Percentiles rank a stretch among this genome's conserved stretches.
Evolutionary conservation across 2,888 invertebrate genomes (phyloP).

Genomic region (Prosapia bicincta): DNA sequence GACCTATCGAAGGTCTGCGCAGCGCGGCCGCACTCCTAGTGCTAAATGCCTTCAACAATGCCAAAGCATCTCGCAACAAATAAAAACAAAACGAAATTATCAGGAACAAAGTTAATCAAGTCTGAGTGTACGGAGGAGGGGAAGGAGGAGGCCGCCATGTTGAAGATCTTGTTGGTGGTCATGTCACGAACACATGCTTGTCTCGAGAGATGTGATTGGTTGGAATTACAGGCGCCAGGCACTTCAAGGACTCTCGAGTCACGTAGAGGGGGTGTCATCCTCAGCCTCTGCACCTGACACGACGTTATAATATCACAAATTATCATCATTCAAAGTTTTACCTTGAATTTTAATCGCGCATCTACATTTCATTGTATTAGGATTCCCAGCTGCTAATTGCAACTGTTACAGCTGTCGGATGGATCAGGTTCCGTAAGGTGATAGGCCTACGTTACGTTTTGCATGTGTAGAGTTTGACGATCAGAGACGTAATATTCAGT

Average conservation of each 20-base stretch:
- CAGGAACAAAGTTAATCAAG: background rate
- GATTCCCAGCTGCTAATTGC: background rate
- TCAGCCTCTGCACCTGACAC: background rate
- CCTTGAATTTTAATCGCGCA: background rate
- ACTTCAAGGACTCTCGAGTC: background rate
- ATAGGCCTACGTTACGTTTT: too few species aligned
- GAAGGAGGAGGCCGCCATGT: slow-evolving; percentile 7
- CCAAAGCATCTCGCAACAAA: background rate
- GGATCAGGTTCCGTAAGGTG: background rate
- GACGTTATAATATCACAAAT: background rate
- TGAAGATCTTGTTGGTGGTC: slow-evolving; percentile 5
- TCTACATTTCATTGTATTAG: background rate
- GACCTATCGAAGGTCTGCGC: too few species aligned
- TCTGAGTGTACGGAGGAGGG: background rate
- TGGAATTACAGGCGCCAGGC: slow-evolving; percentile 5
- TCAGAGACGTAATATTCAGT: too few species aligned
- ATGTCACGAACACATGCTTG: background rate
- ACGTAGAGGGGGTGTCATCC: background rate
- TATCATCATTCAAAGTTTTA: background rate
- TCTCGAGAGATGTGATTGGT: slow-evolving; percentile 5
- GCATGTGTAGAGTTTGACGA: too few species aligned
- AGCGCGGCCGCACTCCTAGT: background rate
- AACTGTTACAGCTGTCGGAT: background rate
- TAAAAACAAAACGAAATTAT: background rate
- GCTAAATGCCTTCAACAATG: background rate